Base-by-base conservation (phyloP, 2,888 invertebrate genomes). In the Thera obeliscata region DNA sequence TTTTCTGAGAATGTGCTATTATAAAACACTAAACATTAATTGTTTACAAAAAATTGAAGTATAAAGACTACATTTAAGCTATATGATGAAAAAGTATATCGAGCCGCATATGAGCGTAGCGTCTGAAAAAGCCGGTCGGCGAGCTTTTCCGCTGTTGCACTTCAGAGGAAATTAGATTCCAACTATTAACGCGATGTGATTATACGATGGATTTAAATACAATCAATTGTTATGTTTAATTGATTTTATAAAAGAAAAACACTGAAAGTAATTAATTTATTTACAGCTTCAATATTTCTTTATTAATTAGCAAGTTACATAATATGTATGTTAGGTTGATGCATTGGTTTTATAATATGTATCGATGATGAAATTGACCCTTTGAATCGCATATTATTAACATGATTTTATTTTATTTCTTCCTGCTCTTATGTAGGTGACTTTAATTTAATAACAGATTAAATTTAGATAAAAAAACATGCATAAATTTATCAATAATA, bases 81-180 rank as follows among this genome's bases (percentile, higher is more conserved):
- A 1, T 9, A 33, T 46, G 48, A 43, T 22, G 61, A 48, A 55
- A 22, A 12, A 49, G 35, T 0, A 58, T 6, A 11, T 52, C 35
- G 49, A 48, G 35, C 22, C 62, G 71, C 78, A 77, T 72, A 75
- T 67, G 69, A 81, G 75, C 78, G 80, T 68, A 79, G 81, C 83
- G 79, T 82, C 85, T 87, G 87, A 87, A 88, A 85, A 86, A 84
- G 85, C 87, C 85, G 86, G 87, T 81, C 78, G 74, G 76, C 71
- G 83, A 89, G 89, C 89, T 89, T 89, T 88, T 88, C 84, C 86
- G 77, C 78, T 77, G 80, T 76, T 77, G 78, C 83, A 75, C 74
- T 81, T 81, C 81, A 78, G 78, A 72, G 66, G 59, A 73, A 75
- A 71, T 73, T 56, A 49, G 65, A 64, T 69, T 61, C 68, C 68